These are phyloP conservation scores for Drosophila conformis DNA, from an alignment of 2,888 invertebrate genomes.

Conservation along the genomic window DNA sequence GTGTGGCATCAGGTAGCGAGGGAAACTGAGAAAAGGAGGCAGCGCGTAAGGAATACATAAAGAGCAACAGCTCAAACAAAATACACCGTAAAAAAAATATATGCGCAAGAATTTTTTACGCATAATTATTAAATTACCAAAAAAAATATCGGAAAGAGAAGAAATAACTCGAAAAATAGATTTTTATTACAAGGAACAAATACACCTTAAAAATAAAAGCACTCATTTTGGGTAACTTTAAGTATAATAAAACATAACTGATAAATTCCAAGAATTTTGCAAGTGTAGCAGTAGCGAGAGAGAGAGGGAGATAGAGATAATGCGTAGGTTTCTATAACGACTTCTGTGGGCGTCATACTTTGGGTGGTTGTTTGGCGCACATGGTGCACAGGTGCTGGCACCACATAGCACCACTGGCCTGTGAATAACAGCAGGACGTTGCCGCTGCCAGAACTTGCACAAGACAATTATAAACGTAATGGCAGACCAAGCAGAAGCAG, in stretches of 20 bases:
- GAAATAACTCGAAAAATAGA: not conserved
- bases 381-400: slow-evolving; percentile 47
- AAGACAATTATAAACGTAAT: slow-evolving; percentile 80
- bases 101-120: no score
- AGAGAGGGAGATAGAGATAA: no score
- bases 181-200: not conserved
- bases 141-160: not conserved
- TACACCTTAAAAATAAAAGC: not conserved
- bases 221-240: not conserved
- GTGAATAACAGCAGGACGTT: slow-evolving; percentile 26
- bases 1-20: not conserved
- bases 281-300: not conserved
- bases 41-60: slow-evolving; percentile 6
- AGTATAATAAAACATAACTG: no score
- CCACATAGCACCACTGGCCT: slow-evolving; percentile 23
- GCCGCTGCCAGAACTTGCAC: slow-evolving; percentile 67
- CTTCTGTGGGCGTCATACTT: slow-evolving; percentile 9
- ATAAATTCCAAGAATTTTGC: not conserved
- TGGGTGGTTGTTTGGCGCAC: slow-evolving; percentile 18
- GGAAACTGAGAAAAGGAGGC: not conserved
- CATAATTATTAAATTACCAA: no score
- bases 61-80: slow-evolving; percentile 11
- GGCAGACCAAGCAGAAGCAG: slow-evolving; percentile 47
- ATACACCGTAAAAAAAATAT: not conserved
- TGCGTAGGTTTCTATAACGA: slow-evolving; percentile 16